Base-by-base conservation (phyloP, 2,888 invertebrate genomes). In the Watsonalla cultraria region DNA sequence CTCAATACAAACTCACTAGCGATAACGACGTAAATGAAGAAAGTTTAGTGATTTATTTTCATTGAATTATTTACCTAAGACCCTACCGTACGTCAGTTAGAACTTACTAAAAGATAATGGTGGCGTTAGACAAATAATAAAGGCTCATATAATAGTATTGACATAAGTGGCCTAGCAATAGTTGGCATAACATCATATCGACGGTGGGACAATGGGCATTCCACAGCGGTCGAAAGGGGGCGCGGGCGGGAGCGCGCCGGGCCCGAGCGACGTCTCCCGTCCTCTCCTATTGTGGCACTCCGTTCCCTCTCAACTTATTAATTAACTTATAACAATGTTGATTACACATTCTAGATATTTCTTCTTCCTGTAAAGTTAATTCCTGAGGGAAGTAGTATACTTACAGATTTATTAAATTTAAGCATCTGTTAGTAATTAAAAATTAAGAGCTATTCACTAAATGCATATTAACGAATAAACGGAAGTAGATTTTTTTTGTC, bases 151-250 rank as follows among this genome's bases (percentile, higher is more conserved):
- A 42, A 42, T 42, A 65, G 68, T 82, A 78, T 83, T 80, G 79
- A 80, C 80, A 78, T 79, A 80, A 83, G 80, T 84, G 79, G 78
- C 77, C 78, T 74, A 75, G 78, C 77, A 74, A 78, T 83, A 82
- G 78, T 82, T 77, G 79, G 76, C 77, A 78, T 81, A 84, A 81
- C 79, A 84, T 84, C 76, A 80, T 82, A 81, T 82, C 79, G 78
- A 68, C 45, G 51, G 68, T 76, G 82, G 84, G 83, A 86, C 86
- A 86, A 86, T 85, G 83, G 86, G 77, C 86, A 86, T 86, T 84
- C 86, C 84, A 80, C 73, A 56, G 65, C 61, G 58, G 64, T 14
- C 63, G 73, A 65, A 66, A 63, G 71, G 68, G 65, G 66, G 66
- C 53, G 63, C 69, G 65, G 64, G 57, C 57, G 61, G 60, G 59